Base-by-base conservation (phyloP, 2,113 vertebrate genomes). In the Himantopus leucocephalus region DNA sequence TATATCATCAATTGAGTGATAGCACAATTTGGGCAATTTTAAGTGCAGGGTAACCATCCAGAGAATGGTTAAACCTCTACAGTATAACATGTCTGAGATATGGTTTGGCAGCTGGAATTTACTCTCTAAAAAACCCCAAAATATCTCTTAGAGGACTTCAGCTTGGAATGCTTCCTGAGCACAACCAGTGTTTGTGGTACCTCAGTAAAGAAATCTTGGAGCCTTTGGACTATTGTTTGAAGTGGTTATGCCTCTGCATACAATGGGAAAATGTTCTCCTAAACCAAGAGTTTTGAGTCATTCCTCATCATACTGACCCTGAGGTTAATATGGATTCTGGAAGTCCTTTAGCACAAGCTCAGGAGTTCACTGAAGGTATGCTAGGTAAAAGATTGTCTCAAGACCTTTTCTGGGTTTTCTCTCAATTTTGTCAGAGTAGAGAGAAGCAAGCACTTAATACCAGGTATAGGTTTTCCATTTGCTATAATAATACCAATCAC, bases 21-120 rank as follows among this genome's bases (percentile, higher is more conserved):
- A 93, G 87, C 60, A 85, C 91, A 93, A 93, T 95, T 94, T 87
- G 60, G 73, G 50, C 75, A 80, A 70, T 90, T 87, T 94, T 84
- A 93, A 90, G 81, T 59, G 47, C 17, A 6, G 47, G 70, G 78
- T 91, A 92, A 83, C 78, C 71, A 81, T 52, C 66, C n/a, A 74
- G 52, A 75, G 70, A 74, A 45, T 81, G 41, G 68, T 73, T 92
- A 92, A 89, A 80, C 50, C 47, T 85, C 56, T 88, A 6, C 47
- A 71, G 64, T 67, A 30, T 52, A 89, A 26, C 17, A 16, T 43
- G 50, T 71, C 64, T 85, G 77, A 94, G 60, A 55, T 63, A 66
- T 1, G 0, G 32, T 74, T 96, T 91, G 37, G 67, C 67, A 92
- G 75, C 48, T 79, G 67, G 50, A 91, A 78, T 90, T 63, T 85